Evolutionary conservation across 2,113 vertebrate species (phyloP), one percentile per base, ranked within the genome.

Genomic region (Plecotus auritus): DNA sequence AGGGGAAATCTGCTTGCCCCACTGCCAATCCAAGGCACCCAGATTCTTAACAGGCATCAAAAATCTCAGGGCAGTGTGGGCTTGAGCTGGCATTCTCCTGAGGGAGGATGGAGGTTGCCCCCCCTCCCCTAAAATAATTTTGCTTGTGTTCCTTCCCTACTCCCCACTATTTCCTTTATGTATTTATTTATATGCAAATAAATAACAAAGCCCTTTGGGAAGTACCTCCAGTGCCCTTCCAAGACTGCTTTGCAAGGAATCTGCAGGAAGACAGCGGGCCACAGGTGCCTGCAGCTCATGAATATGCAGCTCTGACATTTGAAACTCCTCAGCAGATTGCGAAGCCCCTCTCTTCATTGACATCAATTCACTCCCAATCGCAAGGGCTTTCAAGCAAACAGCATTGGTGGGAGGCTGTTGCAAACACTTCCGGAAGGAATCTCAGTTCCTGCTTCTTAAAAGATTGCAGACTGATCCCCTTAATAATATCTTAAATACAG

Each of bases 261-360:
- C 70, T 22, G 85, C 85, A 93, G 94, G 59, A 72, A 42, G 90
- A 66, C 66, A 64, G 91, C 26, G 0, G 56, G 95, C 96, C 70
- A 89, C 42, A 93, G 93, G 95, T 97, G 91, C 93, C 77, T 32
- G 40, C 28, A 72, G 72, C 87, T 76, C 94, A 96, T 94, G 83
- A 96, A 94, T 95, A 97, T 95, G 93, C 96, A 70, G 80, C 74
- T 86, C 30, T 96, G 96, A 94, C 92, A 97, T 96, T 54, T 89
- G 89, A 94, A 93, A 95, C 14, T 95, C 94, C 92, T 97, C 56
- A 23, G 93, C 23, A 95, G 32, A 94, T 84, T 85, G 91, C 85
- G n/a, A 69, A 95, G 89, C 54, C 88, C 85, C 88, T 96, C 85
- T 74, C 93, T 94, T 77, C 90, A 72, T 42, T 93, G 89, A 95